Percentiles rank a stretch among this genome's conserved stretches.
phyloP scores from a whole-genome alignment of 2,797 vertebrate genomes.

The Threskiornis aethiopicus region DNA sequence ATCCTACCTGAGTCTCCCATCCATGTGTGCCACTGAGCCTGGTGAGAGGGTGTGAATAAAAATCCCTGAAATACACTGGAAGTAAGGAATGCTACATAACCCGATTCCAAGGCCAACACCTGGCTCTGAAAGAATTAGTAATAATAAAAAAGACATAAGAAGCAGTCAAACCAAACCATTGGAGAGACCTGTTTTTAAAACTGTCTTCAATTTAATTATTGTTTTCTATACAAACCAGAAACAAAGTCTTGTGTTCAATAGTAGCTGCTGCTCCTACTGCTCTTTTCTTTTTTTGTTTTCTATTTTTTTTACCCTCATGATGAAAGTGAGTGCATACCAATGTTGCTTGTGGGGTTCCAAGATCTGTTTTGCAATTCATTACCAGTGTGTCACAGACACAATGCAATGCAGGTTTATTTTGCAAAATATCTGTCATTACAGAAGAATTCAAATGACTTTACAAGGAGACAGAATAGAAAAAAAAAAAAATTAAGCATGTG shows the following conservation, averaged over 20 bases:
- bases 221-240: not conserved
- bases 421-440: not conserved
- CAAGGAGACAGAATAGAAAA: not conserved
- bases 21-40: slow-evolving; percentile 93
- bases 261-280: not conserved
- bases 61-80: slow-evolving; percentile 85
- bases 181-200: not conserved
- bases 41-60: slow-evolving; percentile 93
- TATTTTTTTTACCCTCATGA: rapidly evolving
- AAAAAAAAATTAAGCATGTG: not conserved
- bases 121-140: slow-evolving; percentile 78
- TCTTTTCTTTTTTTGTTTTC: not conserved
- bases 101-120: slow-evolving; percentile 93
- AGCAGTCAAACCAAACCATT: not conserved
- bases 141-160: not conserved
- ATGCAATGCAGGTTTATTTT: not conserved
- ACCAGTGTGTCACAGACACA: not conserved
- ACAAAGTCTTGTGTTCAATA: not conserved
- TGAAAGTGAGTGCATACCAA: not conserved
- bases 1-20: slow-evolving; percentile 86
- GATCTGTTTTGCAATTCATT: not conserved
- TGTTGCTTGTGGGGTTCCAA: not conserved
- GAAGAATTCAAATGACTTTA: not conserved
- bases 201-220: not conserved
- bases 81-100: slow-evolving; percentile 87